A percentile compares a stretch with the other conserved stretches of the same genome.
Conservation (phyloP, 2,797 vertebrate genomes). For the Coreius guichenoti region DNA sequence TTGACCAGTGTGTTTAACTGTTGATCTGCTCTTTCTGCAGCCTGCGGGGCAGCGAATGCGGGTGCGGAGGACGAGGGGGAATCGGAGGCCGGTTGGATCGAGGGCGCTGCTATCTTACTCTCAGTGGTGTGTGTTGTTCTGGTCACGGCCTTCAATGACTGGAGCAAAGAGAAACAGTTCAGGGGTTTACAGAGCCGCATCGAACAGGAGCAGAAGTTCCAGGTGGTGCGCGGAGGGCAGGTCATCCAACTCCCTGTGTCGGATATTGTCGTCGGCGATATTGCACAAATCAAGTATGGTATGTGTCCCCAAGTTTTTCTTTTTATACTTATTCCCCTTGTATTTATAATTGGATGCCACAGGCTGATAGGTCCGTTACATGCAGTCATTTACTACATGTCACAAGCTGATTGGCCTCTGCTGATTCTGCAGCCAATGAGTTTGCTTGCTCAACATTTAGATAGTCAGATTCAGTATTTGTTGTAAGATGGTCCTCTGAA, state of each 20-base stretch:
- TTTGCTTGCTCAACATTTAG: neutral
- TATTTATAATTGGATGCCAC: neutral
- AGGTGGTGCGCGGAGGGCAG: slow-evolving; percentile 89
- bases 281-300: slow-evolving; percentile 98
- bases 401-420: neutral
- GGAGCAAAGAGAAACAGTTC: slow-evolving; percentile 99
- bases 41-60: slow-evolving; percentile 80
- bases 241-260: slow-evolving; percentile 94
- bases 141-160: slow-evolving; percentile 98
- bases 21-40: slow-evolving; percentile 68
- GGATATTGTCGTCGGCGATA: slow-evolving; percentile 94
- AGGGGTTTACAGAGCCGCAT: slow-evolving; percentile 96
- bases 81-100: slow-evolving; percentile 96
- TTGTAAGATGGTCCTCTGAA: neutral
- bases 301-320: slow-evolving; percentile 55
- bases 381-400: neutral
- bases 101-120: slow-evolving; percentile 94
- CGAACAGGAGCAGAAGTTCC: slow-evolving; percentile 98
- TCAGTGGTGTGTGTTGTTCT: slow-evolving; percentile 96
- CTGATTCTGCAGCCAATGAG: neutral
- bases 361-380: too few relatives aligned
- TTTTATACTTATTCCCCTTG: too few relatives aligned
- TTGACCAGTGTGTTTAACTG: neutral
- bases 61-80: slow-evolving; percentile 90
- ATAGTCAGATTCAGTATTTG: neutral